A percentile compares a stretch with the other conserved stretches of the same genome.
Conservation (phyloP, 2,797 vertebrate genomes). For the Eremophila alpestris region DNA sequence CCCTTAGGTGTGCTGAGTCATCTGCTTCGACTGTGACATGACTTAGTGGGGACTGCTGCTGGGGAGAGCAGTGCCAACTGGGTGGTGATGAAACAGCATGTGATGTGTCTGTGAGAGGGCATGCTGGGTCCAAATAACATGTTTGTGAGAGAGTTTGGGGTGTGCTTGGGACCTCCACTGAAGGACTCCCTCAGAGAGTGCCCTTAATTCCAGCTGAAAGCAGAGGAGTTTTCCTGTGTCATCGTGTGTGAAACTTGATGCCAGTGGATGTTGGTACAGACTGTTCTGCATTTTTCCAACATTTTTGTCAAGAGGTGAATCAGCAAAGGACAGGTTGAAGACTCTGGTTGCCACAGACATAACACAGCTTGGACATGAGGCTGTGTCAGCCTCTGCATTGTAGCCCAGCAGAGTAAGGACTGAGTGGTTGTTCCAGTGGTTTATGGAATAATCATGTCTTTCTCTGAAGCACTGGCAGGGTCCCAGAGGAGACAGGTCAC, state of each 20-base stretch:
- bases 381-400: fast-evolving
- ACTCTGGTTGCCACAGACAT: not conserved
- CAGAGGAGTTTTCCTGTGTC: not conserved
- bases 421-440: not conserved
- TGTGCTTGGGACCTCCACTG: fast-evolving
- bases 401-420: not conserved
- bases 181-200: fast-evolving
- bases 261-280: not conserved
- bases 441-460: not conserved
- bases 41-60: not conserved
- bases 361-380: not conserved
- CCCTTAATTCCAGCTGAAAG: not conserved
- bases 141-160: not conserved
- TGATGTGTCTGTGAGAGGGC: not conserved
- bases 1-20: constrained; percentile 37
- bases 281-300: not conserved
- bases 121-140: not conserved
- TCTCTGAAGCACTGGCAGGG: not conserved
- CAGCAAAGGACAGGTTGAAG: not conserved
- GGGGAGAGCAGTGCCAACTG: not conserved
- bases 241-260: not conserved
- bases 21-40: not conserved
- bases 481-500: not conserved
- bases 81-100: not conserved
- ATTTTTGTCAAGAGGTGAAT: not conserved